Conservation (phyloP, 2,888 invertebrate species). For the Zygogramma bicolorata region DNA sequence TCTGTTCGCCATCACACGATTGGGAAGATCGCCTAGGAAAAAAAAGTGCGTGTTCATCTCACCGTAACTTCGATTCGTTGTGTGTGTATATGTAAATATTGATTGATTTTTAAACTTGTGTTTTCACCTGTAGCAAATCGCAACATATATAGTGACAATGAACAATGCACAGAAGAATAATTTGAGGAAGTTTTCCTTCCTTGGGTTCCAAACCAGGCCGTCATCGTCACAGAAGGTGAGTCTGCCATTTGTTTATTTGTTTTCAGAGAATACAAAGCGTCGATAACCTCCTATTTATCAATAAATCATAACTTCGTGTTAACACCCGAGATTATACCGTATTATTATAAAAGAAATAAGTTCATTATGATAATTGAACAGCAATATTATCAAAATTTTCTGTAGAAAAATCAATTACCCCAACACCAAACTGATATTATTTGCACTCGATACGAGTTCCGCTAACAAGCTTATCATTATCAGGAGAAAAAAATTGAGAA, state of each 20-base stretch:
- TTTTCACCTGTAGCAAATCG: slow-evolving; percentile 2
- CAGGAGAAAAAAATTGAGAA: too few relatives aligned
- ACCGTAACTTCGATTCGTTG: slow-evolving; percentile 32
- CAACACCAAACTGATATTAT: too few relatives aligned
- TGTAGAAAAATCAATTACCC: too few relatives aligned
- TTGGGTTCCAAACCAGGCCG: slow-evolving; percentile 71
- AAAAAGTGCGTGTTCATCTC: slow-evolving; percentile 52
- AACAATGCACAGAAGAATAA: slow-evolving; percentile 67
- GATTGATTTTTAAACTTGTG: slow-evolving; percentile 10
- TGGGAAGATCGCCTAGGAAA: slow-evolving; percentile 66
- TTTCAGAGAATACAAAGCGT: too few relatives aligned
- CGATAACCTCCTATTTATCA: too few relatives aligned
- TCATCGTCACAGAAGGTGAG: slow-evolving; percentile 71
- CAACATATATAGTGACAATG: slow-evolving; percentile 20
- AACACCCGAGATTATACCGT: too few relatives aligned
- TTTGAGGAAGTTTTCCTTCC: slow-evolving; percentile 79
- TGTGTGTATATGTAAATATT: slow-evolving; percentile 8
- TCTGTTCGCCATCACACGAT: slow-evolving; percentile 63
- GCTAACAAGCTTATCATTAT: too few relatives aligned
- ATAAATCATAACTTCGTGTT: too few relatives aligned
- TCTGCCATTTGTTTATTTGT: slow-evolving; percentile 37
- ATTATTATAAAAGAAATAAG: too few relatives aligned
- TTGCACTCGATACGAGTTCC: too few relatives aligned
- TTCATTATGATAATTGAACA: too few relatives aligned
- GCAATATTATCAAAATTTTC: too few relatives aligned